Percentiles rank a stretch among this genome's conserved stretches.
phyloP scores from a whole-genome alignment of 2,797 vertebrate genomes.

The Neosilurus mollespiculum region DNA sequence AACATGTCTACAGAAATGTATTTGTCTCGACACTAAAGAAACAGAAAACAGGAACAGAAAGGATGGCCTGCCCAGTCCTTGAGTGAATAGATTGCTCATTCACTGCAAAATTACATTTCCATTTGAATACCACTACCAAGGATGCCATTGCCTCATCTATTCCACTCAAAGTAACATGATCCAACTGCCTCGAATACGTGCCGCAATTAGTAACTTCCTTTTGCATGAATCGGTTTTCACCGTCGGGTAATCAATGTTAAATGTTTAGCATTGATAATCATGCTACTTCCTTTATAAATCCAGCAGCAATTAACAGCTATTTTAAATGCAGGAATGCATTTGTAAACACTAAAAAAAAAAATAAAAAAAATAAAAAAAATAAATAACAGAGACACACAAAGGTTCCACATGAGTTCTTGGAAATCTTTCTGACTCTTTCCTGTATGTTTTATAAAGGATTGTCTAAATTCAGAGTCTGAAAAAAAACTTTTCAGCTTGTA shows the following conservation, averaged over 20 bases:
- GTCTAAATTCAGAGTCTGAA: background rate
- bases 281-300: background rate
- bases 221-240: background rate
- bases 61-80: conserved; percentile 25
- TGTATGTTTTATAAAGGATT: background rate
- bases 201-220: conserved; percentile 43
- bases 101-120: conserved; percentile 34
- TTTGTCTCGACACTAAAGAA: conserved; percentile 27
- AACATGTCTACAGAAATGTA: conserved; percentile 24
- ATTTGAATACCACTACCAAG: conserved; percentile 39
- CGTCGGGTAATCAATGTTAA: background rate
- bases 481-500: background rate
- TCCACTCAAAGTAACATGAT: conserved; percentile 45
- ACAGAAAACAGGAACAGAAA: background rate
- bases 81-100: conserved; percentile 30
- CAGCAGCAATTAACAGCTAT: background rate
- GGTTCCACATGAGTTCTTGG: no score
- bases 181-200: conserved; percentile 23
- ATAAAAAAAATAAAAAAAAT: no score
- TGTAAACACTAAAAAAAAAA: no score
- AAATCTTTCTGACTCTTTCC: background rate
- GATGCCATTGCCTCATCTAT: conserved; percentile 28
- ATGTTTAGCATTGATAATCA: conserved; percentile 6
- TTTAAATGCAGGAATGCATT: background rate
- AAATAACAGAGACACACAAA: no score